Percentiles rank a stretch among this genome's conserved stretches.
Evolutionary conservation across 1,140 invertebrate genomes (phyloP).

Genomic region (Chironomus striatipennis): DNA sequence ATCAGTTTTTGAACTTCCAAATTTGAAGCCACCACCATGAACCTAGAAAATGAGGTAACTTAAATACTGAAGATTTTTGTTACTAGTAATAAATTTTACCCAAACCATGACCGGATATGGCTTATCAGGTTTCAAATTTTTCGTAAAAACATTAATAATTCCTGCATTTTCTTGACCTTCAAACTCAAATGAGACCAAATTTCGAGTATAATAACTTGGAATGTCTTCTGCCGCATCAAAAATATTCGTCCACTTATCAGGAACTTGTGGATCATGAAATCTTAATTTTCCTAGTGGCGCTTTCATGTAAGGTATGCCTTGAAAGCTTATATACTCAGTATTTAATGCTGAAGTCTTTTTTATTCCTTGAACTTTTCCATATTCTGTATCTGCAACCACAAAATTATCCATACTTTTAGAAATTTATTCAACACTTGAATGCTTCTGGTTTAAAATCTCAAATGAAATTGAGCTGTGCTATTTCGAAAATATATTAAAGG

Average conservation of each 20-base stretch:
- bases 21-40: conserved; percentile 52
- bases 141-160: not conserved
- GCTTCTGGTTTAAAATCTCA: too few species aligned
- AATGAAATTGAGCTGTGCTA: too few species aligned
- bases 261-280: not conserved
- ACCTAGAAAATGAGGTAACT: conserved; percentile 30
- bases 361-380: not conserved
- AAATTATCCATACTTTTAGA: not conserved
- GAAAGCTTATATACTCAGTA: not conserved
- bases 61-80: not conserved
- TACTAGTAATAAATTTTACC: not conserved
- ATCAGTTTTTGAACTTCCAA: conserved; percentile 40
- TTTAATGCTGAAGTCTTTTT: not conserved
- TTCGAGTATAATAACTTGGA: not conserved
- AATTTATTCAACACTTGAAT: not conserved
- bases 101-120: conserved; percentile 1
- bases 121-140: not conserved
- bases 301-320: conserved; percentile 17
- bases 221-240: not conserved
- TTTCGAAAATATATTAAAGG: not conserved
- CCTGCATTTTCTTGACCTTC: not conserved
- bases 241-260: not conserved
- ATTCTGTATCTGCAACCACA: not conserved
- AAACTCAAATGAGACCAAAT: not conserved
- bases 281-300: not conserved